Conservation (phyloP, 2,113 vertebrate species). For the Thermophis baileyi region DNA sequence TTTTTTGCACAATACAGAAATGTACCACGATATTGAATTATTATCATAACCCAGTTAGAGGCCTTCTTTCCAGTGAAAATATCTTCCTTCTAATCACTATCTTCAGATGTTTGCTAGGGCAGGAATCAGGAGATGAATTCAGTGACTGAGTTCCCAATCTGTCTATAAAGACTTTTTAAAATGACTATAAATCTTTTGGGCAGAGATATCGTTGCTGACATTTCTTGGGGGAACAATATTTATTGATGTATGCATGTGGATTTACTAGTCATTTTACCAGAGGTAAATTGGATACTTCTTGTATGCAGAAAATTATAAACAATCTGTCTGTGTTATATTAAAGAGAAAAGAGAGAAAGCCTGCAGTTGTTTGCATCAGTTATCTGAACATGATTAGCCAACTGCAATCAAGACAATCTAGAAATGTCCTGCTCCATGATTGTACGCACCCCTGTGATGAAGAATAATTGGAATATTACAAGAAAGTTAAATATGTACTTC, state of each 20-base stretch:
- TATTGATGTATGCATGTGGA: conserved; percentile 9
- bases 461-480: background rate
- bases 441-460: background rate
- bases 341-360: conserved; percentile 31
- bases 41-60: background rate
- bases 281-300: background rate
- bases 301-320: conserved; percentile 34
- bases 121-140: background rate
- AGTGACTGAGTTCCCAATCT: background rate
- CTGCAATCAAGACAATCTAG: background rate
- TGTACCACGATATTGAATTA: background rate
- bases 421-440: background rate
- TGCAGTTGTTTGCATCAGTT: background rate
- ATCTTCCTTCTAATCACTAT: background rate
- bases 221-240: conserved; percentile 2
- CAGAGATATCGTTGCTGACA: background rate
- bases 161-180: background rate
- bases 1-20: background rate
- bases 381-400: background rate
- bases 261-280: background rate
- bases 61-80: background rate
- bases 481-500: background rate
- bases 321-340: conserved; percentile 22
- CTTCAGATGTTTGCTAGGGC: background rate
- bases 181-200: background rate